Percentiles rank a stretch among this genome's conserved stretches.
These are phyloP conservation scores for Lagenorhynchus albirostris DNA, from an alignment of 2,113 vertebrate species.

Conservation along the genomic window DNA sequence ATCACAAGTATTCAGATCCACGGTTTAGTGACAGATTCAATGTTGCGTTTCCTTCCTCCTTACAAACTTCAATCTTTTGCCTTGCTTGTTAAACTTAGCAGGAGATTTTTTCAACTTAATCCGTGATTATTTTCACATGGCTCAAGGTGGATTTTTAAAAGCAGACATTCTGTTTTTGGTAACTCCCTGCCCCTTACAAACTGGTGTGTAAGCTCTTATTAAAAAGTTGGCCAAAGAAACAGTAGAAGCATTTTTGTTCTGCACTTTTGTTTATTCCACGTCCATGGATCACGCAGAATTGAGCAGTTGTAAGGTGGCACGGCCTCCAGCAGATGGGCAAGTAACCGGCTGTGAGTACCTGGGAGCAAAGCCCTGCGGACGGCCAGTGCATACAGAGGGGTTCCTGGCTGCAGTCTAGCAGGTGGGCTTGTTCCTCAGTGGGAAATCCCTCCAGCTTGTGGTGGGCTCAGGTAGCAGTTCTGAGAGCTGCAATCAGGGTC, in stretches of 20 bases:
- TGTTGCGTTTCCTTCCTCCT: not conserved
- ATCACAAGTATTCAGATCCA: not conserved
- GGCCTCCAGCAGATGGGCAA: not conserved
- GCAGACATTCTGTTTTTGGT: not conserved
- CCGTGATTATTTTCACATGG: not conserved
- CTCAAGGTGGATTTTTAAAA: slow-evolving; percentile 6
- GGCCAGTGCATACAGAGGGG: accelerated
- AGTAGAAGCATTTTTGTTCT: not conserved
- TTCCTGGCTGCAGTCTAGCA: not conserved
- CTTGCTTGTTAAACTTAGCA: slow-evolving; percentile 4
- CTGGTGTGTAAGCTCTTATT: not conserved
- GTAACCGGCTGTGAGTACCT: accelerated
- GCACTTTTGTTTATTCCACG: not conserved
- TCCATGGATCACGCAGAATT: not conserved
- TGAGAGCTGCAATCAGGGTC: not conserved
- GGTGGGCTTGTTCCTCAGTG: not conserved
- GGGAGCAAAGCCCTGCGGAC: accelerated
- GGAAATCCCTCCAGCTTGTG: not conserved
- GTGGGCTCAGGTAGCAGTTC: not conserved
- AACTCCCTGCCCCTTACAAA: not conserved
- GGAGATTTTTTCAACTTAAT: not conserved
- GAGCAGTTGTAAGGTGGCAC: not conserved
- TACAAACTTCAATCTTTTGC: not conserved
- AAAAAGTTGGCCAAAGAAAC: not conserved
- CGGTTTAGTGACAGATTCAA: not conserved